Percentiles rank a stretch among this genome's conserved stretches.
Conservation (phyloP, 1,140 invertebrate species). For the Rhyacophila brunnea region DNA sequence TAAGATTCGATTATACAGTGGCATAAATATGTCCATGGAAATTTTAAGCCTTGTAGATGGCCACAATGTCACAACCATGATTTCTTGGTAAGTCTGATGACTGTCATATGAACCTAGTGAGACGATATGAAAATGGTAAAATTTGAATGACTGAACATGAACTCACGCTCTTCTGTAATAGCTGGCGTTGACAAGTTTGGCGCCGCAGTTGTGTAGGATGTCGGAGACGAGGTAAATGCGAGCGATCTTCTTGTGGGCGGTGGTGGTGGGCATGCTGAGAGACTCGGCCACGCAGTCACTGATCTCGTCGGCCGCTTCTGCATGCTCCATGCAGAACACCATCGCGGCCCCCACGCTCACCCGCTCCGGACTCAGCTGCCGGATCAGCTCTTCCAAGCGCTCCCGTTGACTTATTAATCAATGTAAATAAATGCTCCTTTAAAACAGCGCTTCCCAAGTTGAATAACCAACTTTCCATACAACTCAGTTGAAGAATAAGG, state of each 20-base stretch:
- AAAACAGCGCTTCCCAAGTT: no score
- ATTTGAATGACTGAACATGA: no score
- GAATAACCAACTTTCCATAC: no score
- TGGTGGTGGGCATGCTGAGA: slow-evolving; percentile 75
- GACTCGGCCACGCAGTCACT: slow-evolving; percentile 87
- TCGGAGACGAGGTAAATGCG: slow-evolving; percentile 95
- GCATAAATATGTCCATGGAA: neutral
- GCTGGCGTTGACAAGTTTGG: slow-evolving; percentile 96
- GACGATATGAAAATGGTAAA: no score
- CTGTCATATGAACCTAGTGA: no score
- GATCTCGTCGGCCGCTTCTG: slow-evolving; percentile 95
- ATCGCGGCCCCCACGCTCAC: slow-evolving; percentile 89
- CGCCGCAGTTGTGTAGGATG: slow-evolving; percentile 94
- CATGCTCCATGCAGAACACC: slow-evolving; percentile 98
- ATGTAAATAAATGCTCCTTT: no score
- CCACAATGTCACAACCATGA: no score
- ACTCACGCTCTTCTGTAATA: slow-evolving; percentile 87
- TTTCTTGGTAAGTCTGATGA: no score
- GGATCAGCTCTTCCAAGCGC: slow-evolving; percentile 87
- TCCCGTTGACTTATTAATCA: slow-evolving; percentile 81
- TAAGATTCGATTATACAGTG: no score
- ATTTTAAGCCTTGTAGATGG: no score
- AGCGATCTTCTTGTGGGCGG: slow-evolving; percentile 89
- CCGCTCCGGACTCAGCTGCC: slow-evolving; percentile 84
- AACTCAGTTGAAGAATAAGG: no score